Percentiles rank a stretch among this genome's conserved stretches.
Conservation (phyloP, 1,140 invertebrate species). For the Drosophila equinoxialis region DNA sequence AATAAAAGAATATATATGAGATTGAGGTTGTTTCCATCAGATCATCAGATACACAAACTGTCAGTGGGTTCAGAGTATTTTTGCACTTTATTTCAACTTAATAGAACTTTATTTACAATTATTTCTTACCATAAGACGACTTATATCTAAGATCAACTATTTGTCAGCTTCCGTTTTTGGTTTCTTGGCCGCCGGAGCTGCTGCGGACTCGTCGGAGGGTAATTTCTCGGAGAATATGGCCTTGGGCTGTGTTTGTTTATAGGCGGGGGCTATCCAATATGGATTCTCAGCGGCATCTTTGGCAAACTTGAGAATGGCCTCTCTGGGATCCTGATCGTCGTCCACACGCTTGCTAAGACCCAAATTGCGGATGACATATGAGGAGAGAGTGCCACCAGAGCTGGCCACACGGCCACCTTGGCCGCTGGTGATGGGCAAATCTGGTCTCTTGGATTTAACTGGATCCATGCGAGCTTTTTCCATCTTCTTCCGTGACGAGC, state of each 20-base stretch:
- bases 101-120: conserved; percentile 34
- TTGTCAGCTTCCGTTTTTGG: conserved; percentile 50
- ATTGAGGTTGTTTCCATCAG: no score
- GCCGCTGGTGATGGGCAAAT: conserved; percentile 95
- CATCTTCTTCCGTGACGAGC: conserved; percentile 94
- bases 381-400: conserved; percentile 97
- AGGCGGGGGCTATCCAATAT: conserved; percentile 97
- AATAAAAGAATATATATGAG: conserved; percentile 5
- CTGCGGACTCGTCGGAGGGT: conserved; percentile 35
- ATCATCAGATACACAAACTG: no score
- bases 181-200: conserved; percentile 53
- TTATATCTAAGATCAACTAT: conserved; percentile 4
- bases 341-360: conserved; percentile 96
- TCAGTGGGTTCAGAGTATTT: not conserved
- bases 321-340: conserved; percentile 97
- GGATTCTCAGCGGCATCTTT: conserved; percentile 99
- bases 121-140: not conserved
- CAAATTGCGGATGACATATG: conserved; percentile 97
- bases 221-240: conserved; percentile 86
- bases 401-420: conserved; percentile 96
- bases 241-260: conserved; percentile 92
- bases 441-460: conserved; percentile 95
- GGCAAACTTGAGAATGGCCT: conserved; percentile 98
- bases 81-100: not conserved
- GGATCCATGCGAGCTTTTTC: conserved; percentile 96